Percentiles rank a stretch among this genome's conserved stretches.
Conservation (phyloP, 2,797 vertebrate genomes). For the Babyrousa celebensis region DNA sequence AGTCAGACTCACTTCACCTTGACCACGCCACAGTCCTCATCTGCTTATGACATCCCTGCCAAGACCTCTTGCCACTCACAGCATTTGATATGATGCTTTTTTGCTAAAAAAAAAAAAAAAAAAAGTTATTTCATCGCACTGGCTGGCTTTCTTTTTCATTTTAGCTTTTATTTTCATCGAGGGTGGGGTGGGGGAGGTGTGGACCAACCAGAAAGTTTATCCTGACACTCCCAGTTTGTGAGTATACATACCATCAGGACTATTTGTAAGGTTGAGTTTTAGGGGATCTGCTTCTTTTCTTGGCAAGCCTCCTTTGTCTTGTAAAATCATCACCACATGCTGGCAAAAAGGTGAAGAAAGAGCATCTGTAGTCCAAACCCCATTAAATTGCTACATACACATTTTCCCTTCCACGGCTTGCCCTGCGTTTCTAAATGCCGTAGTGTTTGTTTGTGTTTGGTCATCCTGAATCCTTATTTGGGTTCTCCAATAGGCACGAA, state of each 20-base stretch:
- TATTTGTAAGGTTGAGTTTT: not conserved
- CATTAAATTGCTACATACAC: conserved; percentile 69
- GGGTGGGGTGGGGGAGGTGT: not conserved
- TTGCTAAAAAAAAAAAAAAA: conserved; percentile 56
- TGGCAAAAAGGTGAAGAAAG: conserved; percentile 77
- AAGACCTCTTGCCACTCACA: conserved; percentile 28
- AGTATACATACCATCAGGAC: not conserved
- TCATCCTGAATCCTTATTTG: conserved; percentile 69
- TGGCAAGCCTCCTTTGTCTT: conserved; percentile 50
- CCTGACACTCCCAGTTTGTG: not conserved
- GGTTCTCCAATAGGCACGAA: conserved; percentile 15
- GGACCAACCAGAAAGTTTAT: not conserved
- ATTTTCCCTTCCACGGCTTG: conserved; percentile 71
- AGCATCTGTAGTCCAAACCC: conserved; percentile 73
- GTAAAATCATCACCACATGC: conserved; percentile 52
- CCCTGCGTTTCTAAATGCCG: conserved; percentile 38
- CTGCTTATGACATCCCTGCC: not conserved
- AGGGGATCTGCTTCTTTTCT: conserved; percentile 55
- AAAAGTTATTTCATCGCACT: not conserved
- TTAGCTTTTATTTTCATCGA: conserved; percentile 49
- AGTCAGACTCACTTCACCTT: conserved; percentile 72
- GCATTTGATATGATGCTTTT: conserved; percentile 5
- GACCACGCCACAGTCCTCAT: conserved; percentile 50
- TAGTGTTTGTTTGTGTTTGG: conserved; percentile 68
- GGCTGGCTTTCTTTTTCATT: conserved; percentile 35